Evolutionary conservation across 2,113 vertebrate species (phyloP).

Genomic region (Pygoscelis antarcticus): DNA sequence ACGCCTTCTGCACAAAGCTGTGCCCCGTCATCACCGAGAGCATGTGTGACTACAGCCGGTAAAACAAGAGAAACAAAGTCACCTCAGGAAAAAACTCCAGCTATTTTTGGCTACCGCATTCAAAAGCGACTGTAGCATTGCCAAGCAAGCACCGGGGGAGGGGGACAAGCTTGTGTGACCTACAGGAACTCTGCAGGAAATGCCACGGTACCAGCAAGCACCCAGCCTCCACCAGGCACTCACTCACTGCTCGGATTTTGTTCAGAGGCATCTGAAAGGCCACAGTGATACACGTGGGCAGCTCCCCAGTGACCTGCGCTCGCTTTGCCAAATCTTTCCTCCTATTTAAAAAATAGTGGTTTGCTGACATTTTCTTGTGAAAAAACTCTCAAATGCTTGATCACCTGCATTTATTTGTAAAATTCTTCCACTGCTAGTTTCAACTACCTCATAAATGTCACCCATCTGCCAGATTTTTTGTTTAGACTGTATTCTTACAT

Average conservation of each 20-base stretch:
- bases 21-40: not conserved
- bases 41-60: not conserved
- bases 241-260: not conserved
- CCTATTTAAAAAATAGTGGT: not conserved
- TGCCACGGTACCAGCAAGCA: accelerated
- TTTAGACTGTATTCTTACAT: not conserved
- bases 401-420: not conserved
- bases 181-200: not conserved
- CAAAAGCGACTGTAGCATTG: not conserved
- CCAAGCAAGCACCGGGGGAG: not conserved
- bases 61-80: not conserved
- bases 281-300: not conserved
- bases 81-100: not conserved
- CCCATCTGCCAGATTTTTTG: not conserved
- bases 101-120: not conserved
- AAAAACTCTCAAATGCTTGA: not conserved
- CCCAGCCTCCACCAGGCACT: not conserved
- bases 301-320: not conserved
- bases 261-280: not conserved
- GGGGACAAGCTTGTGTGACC: not conserved
- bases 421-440: not conserved
- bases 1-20: not conserved
- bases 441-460: not conserved
- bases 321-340: not conserved
- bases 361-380: not conserved